Evolutionary conservation across 2,113 vertebrate genomes (phyloP).

Genomic region (Capricornis sumatraensis): DNA sequence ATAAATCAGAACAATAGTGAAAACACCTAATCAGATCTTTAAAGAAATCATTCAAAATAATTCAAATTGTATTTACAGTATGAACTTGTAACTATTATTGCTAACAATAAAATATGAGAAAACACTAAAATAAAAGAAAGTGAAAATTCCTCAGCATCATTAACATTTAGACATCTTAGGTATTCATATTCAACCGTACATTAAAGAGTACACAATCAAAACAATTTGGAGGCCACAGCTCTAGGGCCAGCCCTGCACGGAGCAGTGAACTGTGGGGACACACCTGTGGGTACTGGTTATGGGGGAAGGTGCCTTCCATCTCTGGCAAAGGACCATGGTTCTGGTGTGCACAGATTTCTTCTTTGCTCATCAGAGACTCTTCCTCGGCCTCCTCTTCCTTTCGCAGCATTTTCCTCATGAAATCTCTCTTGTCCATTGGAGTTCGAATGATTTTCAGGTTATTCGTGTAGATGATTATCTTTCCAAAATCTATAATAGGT

Average conservation of each 20-base stretch:
- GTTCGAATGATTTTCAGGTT: conserved; percentile 95
- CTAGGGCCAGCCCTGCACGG: not conserved
- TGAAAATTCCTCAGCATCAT: not conserved
- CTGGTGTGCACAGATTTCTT: conserved; percentile 46
- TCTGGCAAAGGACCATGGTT: conserved; percentile 9
- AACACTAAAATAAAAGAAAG: not conserved
- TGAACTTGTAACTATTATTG: not conserved
- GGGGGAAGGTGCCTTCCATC: not conserved
- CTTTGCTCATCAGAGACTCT: conserved; percentile 66
- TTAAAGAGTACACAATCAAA: not conserved
- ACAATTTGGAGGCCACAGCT: not conserved
- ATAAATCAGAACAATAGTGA: too few species aligned
- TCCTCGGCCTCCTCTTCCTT: conserved; percentile 76
- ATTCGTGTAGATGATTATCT: conserved; percentile 98
- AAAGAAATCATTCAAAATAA: not conserved
- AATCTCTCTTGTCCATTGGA: conserved; percentile 84
- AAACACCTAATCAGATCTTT: not conserved
- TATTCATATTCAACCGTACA: not conserved
- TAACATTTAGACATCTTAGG: not conserved
- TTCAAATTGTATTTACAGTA: not conserved
- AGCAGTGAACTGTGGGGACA: not conserved
- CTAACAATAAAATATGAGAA: not conserved
- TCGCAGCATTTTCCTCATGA: conserved; percentile 77
- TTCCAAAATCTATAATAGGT: conserved; percentile 92
- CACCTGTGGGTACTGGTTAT: conserved; percentile 72